Conservation (phyloP, 2,888 invertebrate species). For the Athalia circularis region DNA sequence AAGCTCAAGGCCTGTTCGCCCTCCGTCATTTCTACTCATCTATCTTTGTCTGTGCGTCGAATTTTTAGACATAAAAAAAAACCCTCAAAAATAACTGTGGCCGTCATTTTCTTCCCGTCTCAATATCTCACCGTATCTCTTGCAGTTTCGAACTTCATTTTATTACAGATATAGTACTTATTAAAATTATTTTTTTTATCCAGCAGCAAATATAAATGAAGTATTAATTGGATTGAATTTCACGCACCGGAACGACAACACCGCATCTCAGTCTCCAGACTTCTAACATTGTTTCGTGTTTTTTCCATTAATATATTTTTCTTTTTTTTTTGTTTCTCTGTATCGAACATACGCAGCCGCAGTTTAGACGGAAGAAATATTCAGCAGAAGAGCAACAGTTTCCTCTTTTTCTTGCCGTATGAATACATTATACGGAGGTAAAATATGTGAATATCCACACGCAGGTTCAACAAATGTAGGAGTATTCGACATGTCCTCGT, state of each 20-base stretch:
- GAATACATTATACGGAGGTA: too few relatives aligned
- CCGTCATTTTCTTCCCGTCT: too few relatives aligned
- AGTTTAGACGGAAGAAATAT: too few relatives aligned
- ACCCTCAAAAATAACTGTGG: background rate
- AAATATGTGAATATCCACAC: background rate
- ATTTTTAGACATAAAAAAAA: background rate
- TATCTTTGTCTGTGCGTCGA: background rate
- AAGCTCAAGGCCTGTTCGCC: slow-evolving; percentile 11
- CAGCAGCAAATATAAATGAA: too few relatives aligned
- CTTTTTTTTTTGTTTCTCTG: background rate
- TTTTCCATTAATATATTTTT: background rate
- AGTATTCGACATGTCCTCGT: slow-evolving; percentile 53
- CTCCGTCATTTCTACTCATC: slow-evolving; percentile 1
- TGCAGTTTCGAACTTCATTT: background rate
- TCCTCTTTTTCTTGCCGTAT: too few relatives aligned
- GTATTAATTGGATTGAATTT: too few relatives aligned
- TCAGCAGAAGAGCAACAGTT: too few relatives aligned
- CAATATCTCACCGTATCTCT: background rate
- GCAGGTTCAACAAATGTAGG: slow-evolving; percentile 16
- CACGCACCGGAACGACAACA: too few relatives aligned
- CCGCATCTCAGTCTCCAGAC: background rate
- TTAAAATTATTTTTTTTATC: too few relatives aligned
- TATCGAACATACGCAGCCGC: too few relatives aligned
- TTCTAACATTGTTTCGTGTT: background rate
- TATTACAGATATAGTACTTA: too few relatives aligned